These are phyloP conservation scores for Petrolisthes manimaculis DNA, from an alignment of 2,888 invertebrate species.

Conservation along the genomic window DNA sequence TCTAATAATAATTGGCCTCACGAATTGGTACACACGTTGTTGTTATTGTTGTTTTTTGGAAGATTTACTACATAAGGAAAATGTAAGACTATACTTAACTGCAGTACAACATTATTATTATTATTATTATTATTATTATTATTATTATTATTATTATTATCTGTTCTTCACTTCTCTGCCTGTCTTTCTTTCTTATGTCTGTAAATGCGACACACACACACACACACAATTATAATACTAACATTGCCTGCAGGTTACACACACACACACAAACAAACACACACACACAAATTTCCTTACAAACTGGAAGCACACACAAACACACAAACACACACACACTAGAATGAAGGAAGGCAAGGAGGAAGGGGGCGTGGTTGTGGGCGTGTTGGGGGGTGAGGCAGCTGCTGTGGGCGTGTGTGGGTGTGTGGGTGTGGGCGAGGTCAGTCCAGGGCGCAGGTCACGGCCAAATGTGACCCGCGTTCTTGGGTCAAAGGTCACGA, in stretches of 20 bases:
- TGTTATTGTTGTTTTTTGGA: not conserved
- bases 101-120: not conserved
- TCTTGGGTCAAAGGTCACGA: not conserved
- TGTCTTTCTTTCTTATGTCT: not conserved
- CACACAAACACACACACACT: not conserved
- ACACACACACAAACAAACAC: not conserved
- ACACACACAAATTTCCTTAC: not conserved
- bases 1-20: not conserved
- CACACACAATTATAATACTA: not conserved
- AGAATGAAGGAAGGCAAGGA: not conserved
- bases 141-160: not conserved
- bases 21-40: not conserved
- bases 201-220: conserved; percentile 5
- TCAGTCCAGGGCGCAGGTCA: conserved; percentile 40
- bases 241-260: no score
- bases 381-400: not conserved
- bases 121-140: not conserved
- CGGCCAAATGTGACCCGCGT: conserved; percentile 31
- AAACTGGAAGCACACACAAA: not conserved
- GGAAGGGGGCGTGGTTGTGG: no score
- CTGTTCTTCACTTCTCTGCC: not conserved
- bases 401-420: not conserved
- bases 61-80: no score
- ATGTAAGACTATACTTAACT: no score
- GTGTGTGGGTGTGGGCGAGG: conserved; percentile 6